Evolutionary conservation across 1,140 invertebrate species (phyloP).

Genomic region (Pseudomyrmex gracilis): DNA sequence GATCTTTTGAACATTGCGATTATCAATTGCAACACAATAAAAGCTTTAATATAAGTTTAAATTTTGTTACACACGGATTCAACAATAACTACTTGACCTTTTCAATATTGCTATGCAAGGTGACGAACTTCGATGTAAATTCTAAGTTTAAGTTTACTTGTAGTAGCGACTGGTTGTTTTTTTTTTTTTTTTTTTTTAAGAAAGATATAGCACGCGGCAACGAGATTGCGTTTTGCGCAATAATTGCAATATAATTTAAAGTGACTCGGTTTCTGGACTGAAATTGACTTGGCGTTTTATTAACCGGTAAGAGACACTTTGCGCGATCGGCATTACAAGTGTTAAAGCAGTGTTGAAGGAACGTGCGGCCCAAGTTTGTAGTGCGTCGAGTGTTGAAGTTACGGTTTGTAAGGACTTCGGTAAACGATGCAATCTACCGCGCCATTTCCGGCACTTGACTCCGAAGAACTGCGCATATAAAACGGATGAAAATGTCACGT

Average conservation of each 20-base stretch:
- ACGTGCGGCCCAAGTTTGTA: slow-evolving; percentile 12
- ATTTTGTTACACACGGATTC: not conserved
- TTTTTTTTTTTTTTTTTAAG: not conserved
- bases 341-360: slow-evolving; percentile 30
- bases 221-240: slow-evolving; percentile 10
- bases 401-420: slow-evolving; percentile 51
- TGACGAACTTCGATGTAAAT: slow-evolving; percentile 5
- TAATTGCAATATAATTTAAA: not conserved
- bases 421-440: slow-evolving; percentile 70
- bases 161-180: no score
- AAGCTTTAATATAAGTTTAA: slow-evolving; percentile 10
- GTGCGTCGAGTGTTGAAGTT: not conserved
- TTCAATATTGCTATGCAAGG: not conserved
- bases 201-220: not conserved
- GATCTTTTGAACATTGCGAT: no score
- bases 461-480: slow-evolving; percentile 45
- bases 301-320: slow-evolving; percentile 18
- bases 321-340: not conserved
- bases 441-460: slow-evolving; percentile 67
- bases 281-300: slow-evolving; percentile 31
- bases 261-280: not conserved
- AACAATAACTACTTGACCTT: not conserved
- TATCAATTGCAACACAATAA: no score
- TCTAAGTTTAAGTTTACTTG: not conserved
- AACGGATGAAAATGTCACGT: slow-evolving; percentile 19